A percentile compares a stretch with the other conserved stretches of the same genome.
These are phyloP conservation scores for Anthopleura sola DNA, from an alignment of 64 coral and sea anemone species.

Conservation along the genomic window DNA sequence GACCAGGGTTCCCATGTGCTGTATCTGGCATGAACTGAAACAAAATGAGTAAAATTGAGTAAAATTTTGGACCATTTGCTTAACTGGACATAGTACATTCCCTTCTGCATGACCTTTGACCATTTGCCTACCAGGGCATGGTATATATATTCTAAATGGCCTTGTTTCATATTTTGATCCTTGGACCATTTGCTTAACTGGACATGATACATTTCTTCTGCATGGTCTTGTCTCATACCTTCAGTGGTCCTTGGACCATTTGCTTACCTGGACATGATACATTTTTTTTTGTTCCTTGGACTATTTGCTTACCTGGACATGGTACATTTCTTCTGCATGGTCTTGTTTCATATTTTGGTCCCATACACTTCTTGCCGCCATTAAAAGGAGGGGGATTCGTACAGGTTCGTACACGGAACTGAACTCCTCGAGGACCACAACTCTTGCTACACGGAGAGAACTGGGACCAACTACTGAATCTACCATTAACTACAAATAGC, in stretches of 20 bases:
- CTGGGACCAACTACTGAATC: slow-evolving; percentile 57
- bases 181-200: slow-evolving; percentile 28
- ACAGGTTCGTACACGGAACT: slow-evolving; percentile 63
- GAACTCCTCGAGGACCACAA: slow-evolving; percentile 53
- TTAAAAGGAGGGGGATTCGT: slow-evolving; percentile 56
- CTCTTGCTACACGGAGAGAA: slow-evolving; percentile 58
- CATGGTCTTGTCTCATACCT: slow-evolving; percentile 36
- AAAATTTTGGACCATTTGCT: neutral
- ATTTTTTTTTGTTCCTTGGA: neutral
- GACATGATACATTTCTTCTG: slow-evolving; percentile 29
- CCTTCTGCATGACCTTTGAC: slow-evolving; percentile 13
- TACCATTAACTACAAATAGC: slow-evolving; percentile 53
- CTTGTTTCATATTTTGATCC: slow-evolving; percentile 49
- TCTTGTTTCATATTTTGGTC: slow-evolving; percentile 53
- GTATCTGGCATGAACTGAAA: slow-evolving; percentile 47
- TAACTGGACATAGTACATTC: slow-evolving; percentile 44
- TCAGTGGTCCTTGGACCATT: neutral
- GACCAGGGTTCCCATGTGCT: slow-evolving; percentile 66
- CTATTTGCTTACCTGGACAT: slow-evolving; percentile 59
- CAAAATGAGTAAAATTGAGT: neutral
- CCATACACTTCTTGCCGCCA: slow-evolving; percentile 69
- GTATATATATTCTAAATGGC: slow-evolving; percentile 6
- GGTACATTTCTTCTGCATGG: slow-evolving; percentile 24
- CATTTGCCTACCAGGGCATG: slow-evolving; percentile 55
- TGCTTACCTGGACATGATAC: slow-evolving; percentile 55